phyloP scores from a whole-genome alignment of 2,888 invertebrate genomes.

The Sminthurides aquaticus region DNA sequence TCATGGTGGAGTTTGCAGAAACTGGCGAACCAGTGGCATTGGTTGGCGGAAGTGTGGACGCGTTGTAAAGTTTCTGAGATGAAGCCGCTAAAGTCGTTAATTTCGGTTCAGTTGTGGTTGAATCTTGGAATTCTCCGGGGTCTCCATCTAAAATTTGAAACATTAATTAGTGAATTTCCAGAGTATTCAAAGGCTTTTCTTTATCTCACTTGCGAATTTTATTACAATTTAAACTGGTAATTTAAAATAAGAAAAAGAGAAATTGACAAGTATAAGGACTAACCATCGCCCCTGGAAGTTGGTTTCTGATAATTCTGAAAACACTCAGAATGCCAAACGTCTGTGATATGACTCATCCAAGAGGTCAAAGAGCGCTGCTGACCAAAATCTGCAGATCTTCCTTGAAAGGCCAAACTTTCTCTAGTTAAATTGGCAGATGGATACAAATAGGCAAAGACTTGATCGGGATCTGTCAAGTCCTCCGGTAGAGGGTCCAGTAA shows the following conservation, averaged over 20 bases:
- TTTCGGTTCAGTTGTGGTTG: no score
- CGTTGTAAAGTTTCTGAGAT: no score
- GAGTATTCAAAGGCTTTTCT: no score
- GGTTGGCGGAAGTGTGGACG: no score
- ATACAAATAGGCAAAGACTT: constrained; percentile 36
- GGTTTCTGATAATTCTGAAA: neutral
- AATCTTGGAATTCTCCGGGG: no score
- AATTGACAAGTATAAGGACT: no score
- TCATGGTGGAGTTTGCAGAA: neutral
- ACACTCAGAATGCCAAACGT: constrained; percentile 35
- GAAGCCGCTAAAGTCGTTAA: no score
- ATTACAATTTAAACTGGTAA: neutral
- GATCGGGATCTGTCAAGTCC: constrained; percentile 27
- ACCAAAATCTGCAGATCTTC: constrained; percentile 3
- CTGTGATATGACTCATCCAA: constrained; percentile 30
- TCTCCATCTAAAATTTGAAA: no score
- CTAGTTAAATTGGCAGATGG: constrained; percentile 28
- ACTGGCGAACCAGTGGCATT: no score
- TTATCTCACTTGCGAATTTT: no score
- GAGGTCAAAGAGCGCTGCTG: constrained; percentile 23
- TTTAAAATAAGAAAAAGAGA: neutral
- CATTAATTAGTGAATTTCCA: no score
- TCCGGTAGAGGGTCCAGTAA: constrained; percentile 11
- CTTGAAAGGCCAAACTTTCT: constrained; percentile 1
- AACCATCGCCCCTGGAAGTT: neutral